Percentiles rank a stretch among this genome's conserved stretches.
These are phyloP conservation scores for Euwallacea similis DNA, from an alignment of 1,140 invertebrate species.

Conservation along the genomic window DNA sequence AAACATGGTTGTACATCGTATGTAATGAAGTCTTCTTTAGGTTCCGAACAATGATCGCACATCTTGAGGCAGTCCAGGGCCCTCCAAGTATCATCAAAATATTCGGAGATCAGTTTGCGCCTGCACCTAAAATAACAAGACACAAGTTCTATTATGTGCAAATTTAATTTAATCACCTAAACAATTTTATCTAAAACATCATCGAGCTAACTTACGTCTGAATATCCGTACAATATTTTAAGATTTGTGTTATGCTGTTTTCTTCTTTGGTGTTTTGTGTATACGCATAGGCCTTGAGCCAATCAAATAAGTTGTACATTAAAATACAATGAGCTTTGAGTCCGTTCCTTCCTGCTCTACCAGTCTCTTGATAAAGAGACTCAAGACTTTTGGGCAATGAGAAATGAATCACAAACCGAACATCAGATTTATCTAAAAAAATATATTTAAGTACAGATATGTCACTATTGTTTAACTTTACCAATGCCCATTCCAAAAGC, in stretches of 20 bases:
- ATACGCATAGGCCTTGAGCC: conserved; percentile 43
- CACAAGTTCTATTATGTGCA: not conserved
- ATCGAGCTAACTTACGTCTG: conserved; percentile 36
- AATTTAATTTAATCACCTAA: not conserved
- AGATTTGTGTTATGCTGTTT: conserved; percentile 38
- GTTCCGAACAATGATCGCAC: conserved; percentile 79
- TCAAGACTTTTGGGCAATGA: conserved; percentile 94
- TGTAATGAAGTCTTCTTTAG: not conserved
- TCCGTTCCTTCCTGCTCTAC: conserved; percentile 91
- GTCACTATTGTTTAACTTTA: conserved; percentile 22
- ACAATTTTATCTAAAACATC: not conserved
- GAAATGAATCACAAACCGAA: conserved; percentile 89
- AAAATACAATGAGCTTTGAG: conserved; percentile 75
- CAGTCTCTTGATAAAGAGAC: conserved; percentile 98
- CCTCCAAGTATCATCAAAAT: conserved; percentile 87
- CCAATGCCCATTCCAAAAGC: conserved; percentile 96
- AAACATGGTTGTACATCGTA: not conserved
- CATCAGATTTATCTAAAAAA: conserved; percentile 85
- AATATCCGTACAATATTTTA: conserved; percentile 47
- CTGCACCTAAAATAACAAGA: conserved; percentile 67
- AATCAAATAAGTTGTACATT: conserved; percentile 48
- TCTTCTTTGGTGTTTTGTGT: conserved; percentile 44
- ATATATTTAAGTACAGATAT: not conserved
- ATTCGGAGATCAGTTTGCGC: conserved; percentile 76
- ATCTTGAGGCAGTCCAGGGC: conserved; percentile 72